phyloP scores from a whole-genome alignment of 2,113 vertebrate species.

The Perca flavescens region DNA sequence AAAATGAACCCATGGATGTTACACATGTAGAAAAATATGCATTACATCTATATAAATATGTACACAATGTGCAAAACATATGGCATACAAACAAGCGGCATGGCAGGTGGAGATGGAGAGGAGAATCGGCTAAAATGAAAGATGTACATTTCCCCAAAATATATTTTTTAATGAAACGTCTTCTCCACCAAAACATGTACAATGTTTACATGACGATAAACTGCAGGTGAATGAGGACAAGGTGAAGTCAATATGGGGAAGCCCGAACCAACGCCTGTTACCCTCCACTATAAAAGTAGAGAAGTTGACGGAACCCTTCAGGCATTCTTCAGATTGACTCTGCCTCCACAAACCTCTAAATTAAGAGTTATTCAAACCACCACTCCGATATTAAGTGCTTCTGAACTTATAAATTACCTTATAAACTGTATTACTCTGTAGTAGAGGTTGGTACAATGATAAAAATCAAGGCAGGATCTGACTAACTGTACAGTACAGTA shows the following conservation, averaged over 20 bases:
- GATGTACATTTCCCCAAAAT: slow-evolving; percentile 3
- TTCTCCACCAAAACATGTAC: background rate
- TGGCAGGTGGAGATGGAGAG: slow-evolving; percentile 43
- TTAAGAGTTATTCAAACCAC: background rate
- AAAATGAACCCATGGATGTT: slow-evolving; percentile 92
- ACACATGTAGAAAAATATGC: slow-evolving; percentile 99
- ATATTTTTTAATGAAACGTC: background rate
- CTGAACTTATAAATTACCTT: background rate
- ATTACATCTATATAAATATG: slow-evolving; percentile 96
- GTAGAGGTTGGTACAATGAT: slow-evolving; percentile 27
- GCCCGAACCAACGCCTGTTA: slow-evolving; percentile 8
- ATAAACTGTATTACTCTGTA: slow-evolving; percentile 16
- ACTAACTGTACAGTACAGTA: slow-evolving; percentile 53
- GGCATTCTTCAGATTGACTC: background rate
- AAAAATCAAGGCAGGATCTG: slow-evolving; percentile 62
- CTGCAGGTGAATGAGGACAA: background rate
- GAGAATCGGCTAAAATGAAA: slow-evolving; percentile 24
- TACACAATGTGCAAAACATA: slow-evolving; percentile 99
- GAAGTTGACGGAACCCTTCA: background rate
- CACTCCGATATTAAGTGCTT: slow-evolving; percentile 46
- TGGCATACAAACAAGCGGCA: slow-evolving; percentile 89
- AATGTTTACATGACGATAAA: slow-evolving; percentile 4
- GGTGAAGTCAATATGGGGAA: background rate
- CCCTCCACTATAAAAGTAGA: background rate
- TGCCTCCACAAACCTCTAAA: slow-evolving; percentile 7